phyloP scores from a whole-genome alignment of 2,113 vertebrate species.

The Aythya baeri region DNA sequence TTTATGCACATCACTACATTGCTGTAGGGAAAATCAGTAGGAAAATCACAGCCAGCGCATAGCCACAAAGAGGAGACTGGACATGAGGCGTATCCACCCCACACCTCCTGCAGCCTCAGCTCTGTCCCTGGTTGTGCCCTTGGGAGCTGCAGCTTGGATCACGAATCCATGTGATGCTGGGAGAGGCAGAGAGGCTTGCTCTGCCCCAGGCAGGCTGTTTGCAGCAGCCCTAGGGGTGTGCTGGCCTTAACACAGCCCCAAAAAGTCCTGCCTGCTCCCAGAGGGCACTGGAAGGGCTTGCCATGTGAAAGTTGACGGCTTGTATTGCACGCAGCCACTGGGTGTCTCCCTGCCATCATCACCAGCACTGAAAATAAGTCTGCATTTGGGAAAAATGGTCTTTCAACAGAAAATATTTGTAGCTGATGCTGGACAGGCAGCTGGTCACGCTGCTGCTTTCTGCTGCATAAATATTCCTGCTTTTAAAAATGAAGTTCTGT shows the following conservation, averaged over 20 bases:
- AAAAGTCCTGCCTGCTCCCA: neutral
- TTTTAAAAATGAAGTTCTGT: neutral
- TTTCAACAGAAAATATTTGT: neutral
- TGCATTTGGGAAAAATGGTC: neutral
- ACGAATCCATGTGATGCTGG: accelerated
- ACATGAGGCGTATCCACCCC: neutral
- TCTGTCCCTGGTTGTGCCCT: neutral
- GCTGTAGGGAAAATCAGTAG: neutral
- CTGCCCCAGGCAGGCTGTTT: neutral
- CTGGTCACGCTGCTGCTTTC: neutral
- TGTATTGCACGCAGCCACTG: neutral
- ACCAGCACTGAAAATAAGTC: neutral
- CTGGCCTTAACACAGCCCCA: no score
- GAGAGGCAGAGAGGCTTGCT: neutral
- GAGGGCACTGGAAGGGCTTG: accelerated
- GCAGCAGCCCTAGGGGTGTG: accelerated
- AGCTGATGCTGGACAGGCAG: neutral
- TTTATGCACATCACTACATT: neutral
- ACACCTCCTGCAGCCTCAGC: neutral
- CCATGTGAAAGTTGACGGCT: neutral
- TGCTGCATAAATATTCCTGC: neutral
- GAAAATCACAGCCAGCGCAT: neutral
- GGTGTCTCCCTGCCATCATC: conserved; percentile 34
- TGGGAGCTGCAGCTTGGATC: neutral
- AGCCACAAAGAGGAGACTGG: neutral